These are phyloP conservation scores for Scolanthus callimorphus DNA, from an alignment of 92 coral and sea anemone genomes.

Conservation along the genomic window DNA sequence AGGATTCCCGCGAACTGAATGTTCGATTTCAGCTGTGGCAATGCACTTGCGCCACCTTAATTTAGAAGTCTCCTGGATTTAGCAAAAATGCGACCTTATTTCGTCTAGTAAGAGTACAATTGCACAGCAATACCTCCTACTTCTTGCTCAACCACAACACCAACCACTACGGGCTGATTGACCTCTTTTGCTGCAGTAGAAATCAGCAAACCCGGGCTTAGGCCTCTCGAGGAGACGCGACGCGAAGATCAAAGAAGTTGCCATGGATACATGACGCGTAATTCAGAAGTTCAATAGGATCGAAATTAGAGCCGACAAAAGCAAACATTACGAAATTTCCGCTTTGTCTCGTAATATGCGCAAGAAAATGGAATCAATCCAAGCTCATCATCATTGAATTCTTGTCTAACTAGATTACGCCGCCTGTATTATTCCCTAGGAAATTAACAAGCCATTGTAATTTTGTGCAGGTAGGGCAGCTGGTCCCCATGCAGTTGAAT, in stretches of 20 bases:
- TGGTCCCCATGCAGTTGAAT: no score
- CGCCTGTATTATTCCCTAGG: no score
- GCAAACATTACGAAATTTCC: slow-evolving; percentile 29
- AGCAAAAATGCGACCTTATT: no score
- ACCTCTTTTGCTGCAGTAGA: slow-evolving; percentile 1
- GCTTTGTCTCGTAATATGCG: slow-evolving; percentile 20
- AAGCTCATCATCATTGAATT: neutral
- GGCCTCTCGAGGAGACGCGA: slow-evolving; percentile 85
- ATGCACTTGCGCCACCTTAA: slow-evolving; percentile 1
- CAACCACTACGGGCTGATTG: neutral
- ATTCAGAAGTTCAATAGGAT: slow-evolving; percentile 23
- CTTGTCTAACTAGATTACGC: neutral
- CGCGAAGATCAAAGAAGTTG: slow-evolving; percentile 77
- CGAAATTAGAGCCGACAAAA: slow-evolving; percentile 16
- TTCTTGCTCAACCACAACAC: neutral
- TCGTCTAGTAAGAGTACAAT: no score
- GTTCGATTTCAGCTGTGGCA: slow-evolving; percentile 31
- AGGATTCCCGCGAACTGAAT: slow-evolving; percentile 28
- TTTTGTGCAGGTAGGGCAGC: no score
- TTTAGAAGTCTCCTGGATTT: no score
- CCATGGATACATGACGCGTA: slow-evolving; percentile 85
- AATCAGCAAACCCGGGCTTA: slow-evolving; percentile 12
- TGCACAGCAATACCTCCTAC: neutral
- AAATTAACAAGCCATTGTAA: no score
- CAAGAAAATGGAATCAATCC: slow-evolving; percentile 1